phyloP scores from a whole-genome alignment of 2,113 vertebrate genomes.

The Scytalopus superciliaris region DNA sequence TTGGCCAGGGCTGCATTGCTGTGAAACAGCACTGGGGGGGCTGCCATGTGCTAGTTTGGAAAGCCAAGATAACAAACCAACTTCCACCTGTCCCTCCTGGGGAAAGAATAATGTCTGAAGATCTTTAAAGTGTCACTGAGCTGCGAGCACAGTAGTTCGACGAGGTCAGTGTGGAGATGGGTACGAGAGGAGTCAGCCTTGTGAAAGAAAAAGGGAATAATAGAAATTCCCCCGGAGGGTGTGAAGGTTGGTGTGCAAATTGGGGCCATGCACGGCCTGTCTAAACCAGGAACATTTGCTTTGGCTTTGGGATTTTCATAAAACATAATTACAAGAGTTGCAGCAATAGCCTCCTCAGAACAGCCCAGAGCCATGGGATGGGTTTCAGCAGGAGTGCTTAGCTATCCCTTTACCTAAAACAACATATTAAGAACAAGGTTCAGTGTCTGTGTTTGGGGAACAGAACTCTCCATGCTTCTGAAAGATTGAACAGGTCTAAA shows the following conservation, averaged over 20 bases:
- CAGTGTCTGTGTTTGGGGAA: not conserved
- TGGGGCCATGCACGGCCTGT: not conserved
- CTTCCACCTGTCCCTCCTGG: not conserved
- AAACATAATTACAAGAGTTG: not conserved
- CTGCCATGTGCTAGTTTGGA: not conserved
- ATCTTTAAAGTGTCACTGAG: not conserved
- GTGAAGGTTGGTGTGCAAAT: not conserved
- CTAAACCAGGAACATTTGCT: not conserved
- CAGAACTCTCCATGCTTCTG: not conserved
- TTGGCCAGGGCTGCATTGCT: not conserved
- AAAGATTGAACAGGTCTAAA: not conserved
- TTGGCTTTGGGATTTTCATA: not conserved
- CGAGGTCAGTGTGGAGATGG: not conserved
- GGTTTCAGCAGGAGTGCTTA: not conserved
- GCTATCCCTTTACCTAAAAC: not conserved
- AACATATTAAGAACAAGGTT: not conserved
- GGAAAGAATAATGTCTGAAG: not conserved
- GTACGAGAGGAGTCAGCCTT: not conserved
- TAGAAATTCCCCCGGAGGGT: not conserved
- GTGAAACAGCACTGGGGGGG: not conserved
- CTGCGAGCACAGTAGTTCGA: not conserved
- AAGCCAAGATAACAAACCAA: not conserved
- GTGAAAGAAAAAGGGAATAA: not conserved
- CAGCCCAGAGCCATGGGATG: not conserved
- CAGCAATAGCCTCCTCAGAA: not conserved